phyloP scores from a whole-genome alignment of 2,888 invertebrate species.

The Drosophila subsilvestris region DNA sequence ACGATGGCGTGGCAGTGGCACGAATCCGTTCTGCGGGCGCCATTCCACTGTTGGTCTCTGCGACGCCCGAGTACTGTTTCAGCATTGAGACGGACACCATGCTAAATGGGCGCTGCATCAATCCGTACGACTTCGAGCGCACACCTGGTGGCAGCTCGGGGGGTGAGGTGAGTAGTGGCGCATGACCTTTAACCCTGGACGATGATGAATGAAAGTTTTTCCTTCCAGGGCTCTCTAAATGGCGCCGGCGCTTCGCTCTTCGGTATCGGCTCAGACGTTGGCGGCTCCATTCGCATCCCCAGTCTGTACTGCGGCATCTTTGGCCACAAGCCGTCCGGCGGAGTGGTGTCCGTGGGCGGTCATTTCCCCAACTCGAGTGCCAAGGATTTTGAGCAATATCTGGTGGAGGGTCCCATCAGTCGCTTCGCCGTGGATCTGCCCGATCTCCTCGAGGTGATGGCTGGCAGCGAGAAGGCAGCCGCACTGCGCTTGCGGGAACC shows the following conservation, averaged over 20 bases:
- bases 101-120: slow-evolving; percentile 90
- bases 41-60: slow-evolving; percentile 92
- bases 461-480: slow-evolving; percentile 83
- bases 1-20: slow-evolving; percentile 89
- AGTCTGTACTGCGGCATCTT: slow-evolving; percentile 94
- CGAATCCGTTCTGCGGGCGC: slow-evolving; percentile 89
- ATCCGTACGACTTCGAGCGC: slow-evolving; percentile 91
- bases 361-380: slow-evolving; percentile 86
- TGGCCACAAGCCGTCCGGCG: slow-evolving; percentile 93
- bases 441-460: slow-evolving; percentile 87
- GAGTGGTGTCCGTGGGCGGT: slow-evolving; percentile 86
- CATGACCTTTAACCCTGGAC: too few species aligned
- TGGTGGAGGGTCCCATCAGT: slow-evolving; percentile 90
- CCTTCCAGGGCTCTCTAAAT: slow-evolving; percentile 88
- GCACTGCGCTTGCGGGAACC: slow-evolving; percentile 85
- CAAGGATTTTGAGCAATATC: slow-evolving; percentile 84
- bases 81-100: slow-evolving; percentile 94
- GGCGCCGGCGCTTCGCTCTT: slow-evolving; percentile 90
- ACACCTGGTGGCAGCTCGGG: slow-evolving; percentile 95
- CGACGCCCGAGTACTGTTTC: slow-evolving; percentile 94
- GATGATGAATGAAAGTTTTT: slow-evolving; percentile 5
- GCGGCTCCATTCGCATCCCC: slow-evolving; percentile 94
- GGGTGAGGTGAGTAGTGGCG: slow-evolving; percentile 87
- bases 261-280: slow-evolving; percentile 93
- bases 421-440: slow-evolving; percentile 91